These are phyloP conservation scores for Metopolophium dirhodum DNA, from an alignment of 1,140 invertebrate species.

Conservation along the genomic window DNA sequence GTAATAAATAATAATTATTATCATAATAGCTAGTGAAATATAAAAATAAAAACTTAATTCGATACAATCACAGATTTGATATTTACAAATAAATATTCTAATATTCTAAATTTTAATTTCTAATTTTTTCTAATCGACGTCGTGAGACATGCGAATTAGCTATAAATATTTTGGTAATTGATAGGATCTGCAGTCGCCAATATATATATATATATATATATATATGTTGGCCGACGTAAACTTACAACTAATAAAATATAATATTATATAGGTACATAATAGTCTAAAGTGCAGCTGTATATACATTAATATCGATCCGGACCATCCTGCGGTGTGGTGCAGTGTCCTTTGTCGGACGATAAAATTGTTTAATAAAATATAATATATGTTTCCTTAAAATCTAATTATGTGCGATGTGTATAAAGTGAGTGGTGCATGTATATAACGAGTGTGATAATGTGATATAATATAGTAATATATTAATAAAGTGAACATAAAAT, in stretches of 20 bases:
- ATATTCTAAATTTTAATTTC: neutral
- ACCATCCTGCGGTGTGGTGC: neutral
- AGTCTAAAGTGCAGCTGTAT: neutral
- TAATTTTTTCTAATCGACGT: neutral
- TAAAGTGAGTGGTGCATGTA: neutral
- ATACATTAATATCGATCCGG: neutral
- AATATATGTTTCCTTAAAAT: neutral
- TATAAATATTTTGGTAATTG: neutral
- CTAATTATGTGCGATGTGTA: constrained; percentile 12
- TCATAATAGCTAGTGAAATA: neutral
- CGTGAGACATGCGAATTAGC: neutral
- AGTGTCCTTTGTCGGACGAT: neutral
- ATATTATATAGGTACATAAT: neutral
- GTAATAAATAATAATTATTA: neutral
- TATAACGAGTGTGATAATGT: neutral
- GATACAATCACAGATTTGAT: neutral
- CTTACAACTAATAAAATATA: neutral
- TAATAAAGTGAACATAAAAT: neutral
- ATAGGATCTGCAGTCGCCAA: neutral
- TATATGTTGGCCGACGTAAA: neutral
- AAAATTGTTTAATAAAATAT: neutral
- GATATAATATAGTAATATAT: neutral
- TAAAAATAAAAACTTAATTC: neutral
- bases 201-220: neutral
- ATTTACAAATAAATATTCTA: neutral